Conservation (phyloP, 2,113 vertebrate species). For the Rhegmatorhina hoffmannsi region DNA sequence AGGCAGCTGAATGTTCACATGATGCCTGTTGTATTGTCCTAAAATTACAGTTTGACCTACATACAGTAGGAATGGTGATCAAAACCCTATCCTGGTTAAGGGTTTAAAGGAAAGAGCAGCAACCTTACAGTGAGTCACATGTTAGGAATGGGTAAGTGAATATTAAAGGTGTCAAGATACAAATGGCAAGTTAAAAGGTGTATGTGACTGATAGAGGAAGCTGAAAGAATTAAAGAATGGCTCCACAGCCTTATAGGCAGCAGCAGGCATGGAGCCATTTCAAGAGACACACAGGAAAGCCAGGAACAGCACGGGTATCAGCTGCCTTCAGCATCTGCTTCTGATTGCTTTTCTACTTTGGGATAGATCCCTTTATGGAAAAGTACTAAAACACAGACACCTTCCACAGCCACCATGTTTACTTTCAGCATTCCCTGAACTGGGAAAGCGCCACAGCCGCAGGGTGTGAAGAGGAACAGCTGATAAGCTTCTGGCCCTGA, state of each 20-base stretch:
- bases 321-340: neutral
- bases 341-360: neutral
- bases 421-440: neutral
- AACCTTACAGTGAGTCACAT: neutral
- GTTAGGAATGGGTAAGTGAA: neutral
- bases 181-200: neutral
- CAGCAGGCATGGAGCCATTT: neutral
- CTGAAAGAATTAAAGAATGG: neutral
- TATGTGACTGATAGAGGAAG: neutral
- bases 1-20: neutral
- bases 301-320: neutral
- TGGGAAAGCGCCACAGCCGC: neutral
- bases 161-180: neutral
- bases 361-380: neutral
- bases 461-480: constrained; percentile 1
- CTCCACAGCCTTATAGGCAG: neutral
- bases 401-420: neutral
- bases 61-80: neutral
- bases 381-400: neutral
- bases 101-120: neutral
- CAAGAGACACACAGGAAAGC: neutral
- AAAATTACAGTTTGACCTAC: neutral
- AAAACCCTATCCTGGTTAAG: neutral
- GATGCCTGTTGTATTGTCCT: neutral
- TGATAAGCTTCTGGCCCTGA: constrained; percentile 7